Evolutionary conservation across 1,140 invertebrate species (phyloP), one percentile per base, ranked within the genome.

Genomic region (Zaprionus ornatus): DNA sequence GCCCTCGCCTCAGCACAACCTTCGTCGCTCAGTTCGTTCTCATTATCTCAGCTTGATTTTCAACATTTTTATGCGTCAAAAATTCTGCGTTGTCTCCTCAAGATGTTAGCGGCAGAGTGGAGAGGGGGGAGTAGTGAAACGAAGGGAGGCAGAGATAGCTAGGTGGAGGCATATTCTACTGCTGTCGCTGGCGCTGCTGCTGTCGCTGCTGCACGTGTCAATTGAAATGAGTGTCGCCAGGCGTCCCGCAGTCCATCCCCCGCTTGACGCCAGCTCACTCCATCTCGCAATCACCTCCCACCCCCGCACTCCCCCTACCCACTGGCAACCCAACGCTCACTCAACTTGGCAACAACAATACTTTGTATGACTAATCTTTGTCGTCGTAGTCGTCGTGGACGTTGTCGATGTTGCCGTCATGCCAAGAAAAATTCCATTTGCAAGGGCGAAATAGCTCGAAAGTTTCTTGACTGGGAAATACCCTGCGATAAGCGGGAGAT

Each of bases 151-250:
- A 12, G 15, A 45, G 52, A 59, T 57, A 48, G 27, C n/a, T 62
- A 40, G 25, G 12, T 52, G 63, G 60, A 59, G 76, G 62, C 59
- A 72, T 66, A 59, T 77, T 68, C 60, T 48, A 45, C 7, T 45
- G 15, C 40, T 40, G 37, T 40, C 37, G 37, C 37, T 7, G 15
- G n/a, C 40, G 5, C n/a, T 17, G 15, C 37, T 4, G 15, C 27
- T 29, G 29, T 9, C 2, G 29, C 29, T 29, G 55, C 45, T 76
- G 77, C 77, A 79, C 77, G 77, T 79, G 77, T 79, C 77, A 79
- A 79, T 87, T 87, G 83, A 87, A 87, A 87, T 87, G 83, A 87
- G 84, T 88, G 83, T 87, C 84, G 84, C 83, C 85, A 57, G 84
- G 76, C 84, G 69, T 88, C 84, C 83, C 84, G 67, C 80, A 69